Percentiles rank a stretch among this genome's conserved stretches.
phyloP scores from a whole-genome alignment of 2,888 invertebrate genomes.

The Gryllus longicercus region DNA sequence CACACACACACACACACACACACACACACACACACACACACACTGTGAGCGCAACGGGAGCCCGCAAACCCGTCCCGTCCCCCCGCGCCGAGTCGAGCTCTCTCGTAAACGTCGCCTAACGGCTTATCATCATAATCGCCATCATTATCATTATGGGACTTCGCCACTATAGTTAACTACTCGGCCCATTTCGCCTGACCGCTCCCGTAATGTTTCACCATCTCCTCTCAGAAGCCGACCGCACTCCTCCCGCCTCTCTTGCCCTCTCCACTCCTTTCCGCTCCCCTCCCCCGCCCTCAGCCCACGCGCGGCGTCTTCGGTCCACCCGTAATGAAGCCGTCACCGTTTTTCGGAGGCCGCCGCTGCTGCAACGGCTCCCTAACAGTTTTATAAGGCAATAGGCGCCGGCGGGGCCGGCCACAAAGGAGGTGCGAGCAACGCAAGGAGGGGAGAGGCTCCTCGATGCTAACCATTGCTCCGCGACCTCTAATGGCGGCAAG shows the following conservation, averaged over 20 bases:
- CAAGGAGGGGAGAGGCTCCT: neutral
- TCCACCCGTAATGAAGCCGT: neutral
- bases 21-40: no score
- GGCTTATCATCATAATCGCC: constrained; percentile 3
- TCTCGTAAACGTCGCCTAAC: neutral
- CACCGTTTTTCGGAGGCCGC: neutral
- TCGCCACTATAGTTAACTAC: no score
- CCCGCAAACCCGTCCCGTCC: no score
- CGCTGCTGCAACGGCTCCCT: neutral
- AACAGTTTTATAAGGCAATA: neutral
- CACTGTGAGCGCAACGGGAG: no score
- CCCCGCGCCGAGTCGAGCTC: no score
- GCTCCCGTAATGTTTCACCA: no score
- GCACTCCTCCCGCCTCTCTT: neutral
- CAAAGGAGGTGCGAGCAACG: neutral
- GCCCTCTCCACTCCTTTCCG: neutral
- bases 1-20: no score
- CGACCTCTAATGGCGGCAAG: neutral
- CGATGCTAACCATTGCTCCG: neutral
- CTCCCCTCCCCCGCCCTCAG: neutral
- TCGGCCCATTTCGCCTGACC: no score
- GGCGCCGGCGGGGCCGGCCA: neutral
- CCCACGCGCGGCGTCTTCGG: neutral
- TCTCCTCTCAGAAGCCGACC: no score
- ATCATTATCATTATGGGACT: neutral